These are phyloP conservation scores for Stenichneumon culpator DNA, from an alignment of 2,888 invertebrate genomes.

Conservation along the genomic window DNA sequence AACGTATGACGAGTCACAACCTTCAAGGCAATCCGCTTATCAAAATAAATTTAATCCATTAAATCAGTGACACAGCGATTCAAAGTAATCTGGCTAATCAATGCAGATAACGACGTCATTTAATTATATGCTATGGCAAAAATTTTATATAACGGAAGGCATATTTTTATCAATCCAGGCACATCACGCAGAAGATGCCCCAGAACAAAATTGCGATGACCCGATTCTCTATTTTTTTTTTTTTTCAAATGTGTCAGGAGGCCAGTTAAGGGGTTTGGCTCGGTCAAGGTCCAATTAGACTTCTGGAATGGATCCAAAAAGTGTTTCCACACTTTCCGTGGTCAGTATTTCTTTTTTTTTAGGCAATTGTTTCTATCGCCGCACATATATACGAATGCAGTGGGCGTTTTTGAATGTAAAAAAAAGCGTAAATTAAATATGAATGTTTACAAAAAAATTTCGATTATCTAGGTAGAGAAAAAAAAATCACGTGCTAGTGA, in stretches of 20 bases:
- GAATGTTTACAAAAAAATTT: background rate
- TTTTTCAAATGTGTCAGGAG: background rate
- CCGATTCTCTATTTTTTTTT: slow-evolving; percentile 13
- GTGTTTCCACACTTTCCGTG: slow-evolving; percentile 23
- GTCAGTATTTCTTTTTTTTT: background rate
- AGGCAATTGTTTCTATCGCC: background rate
- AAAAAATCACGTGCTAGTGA: slow-evolving; percentile 47
- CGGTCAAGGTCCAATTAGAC: slow-evolving; percentile 30
- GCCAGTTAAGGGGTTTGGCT: background rate
- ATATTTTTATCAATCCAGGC: background rate
- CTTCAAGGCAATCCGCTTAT: slow-evolving; percentile 44
- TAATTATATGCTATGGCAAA: background rate
- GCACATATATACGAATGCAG: background rate
- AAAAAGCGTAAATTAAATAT: background rate
- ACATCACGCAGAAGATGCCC: background rate
- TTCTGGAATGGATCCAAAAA: slow-evolving; percentile 51
- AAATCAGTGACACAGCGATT: slow-evolving; percentile 28
- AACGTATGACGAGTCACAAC: background rate
- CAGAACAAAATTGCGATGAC: slow-evolving; percentile 2
- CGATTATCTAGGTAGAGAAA: background rate
- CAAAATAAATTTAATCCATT: slow-evolving; percentile 40
- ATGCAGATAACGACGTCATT: slow-evolving; percentile 11
- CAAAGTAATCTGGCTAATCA: slow-evolving; percentile 12
- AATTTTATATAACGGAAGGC: background rate
- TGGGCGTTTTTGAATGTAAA: background rate